A percentile compares a stretch with the other conserved stretches of the same genome.
These are phyloP conservation scores for Dicyrtomina minuta DNA, from an alignment of 2,888 invertebrate genomes.

Conservation along the genomic window DNA sequence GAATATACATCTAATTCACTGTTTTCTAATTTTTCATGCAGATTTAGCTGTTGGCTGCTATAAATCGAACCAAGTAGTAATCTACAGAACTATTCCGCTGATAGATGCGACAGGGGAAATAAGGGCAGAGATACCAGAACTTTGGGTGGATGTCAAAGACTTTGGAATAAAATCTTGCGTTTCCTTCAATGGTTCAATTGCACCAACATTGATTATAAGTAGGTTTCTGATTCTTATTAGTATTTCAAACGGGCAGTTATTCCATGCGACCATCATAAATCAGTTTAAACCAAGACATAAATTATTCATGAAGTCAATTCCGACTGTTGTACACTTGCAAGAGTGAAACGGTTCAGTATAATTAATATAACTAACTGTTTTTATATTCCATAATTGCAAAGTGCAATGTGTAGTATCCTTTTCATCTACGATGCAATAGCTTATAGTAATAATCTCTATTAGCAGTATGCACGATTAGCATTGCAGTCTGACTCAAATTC, in stretches of 20 bases:
- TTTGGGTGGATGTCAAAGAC: slow-evolving; percentile 7
- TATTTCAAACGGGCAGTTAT: neutral
- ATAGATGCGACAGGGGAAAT: neutral
- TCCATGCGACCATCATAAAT: neutral
- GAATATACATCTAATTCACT: neutral
- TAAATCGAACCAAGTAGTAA: slow-evolving; percentile 58
- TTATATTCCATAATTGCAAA: too few relatives aligned
- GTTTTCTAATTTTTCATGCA: too few relatives aligned
- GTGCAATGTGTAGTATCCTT: too few relatives aligned
- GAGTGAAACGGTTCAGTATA: too few relatives aligned
- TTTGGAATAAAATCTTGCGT: slow-evolving; percentile 9
- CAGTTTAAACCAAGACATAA: neutral
- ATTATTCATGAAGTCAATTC: too few relatives aligned
- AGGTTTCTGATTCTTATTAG: neutral
- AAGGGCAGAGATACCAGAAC: neutral
- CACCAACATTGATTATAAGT: neutral
- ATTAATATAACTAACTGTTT: too few relatives aligned
- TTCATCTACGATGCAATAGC: too few relatives aligned
- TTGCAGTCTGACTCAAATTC: too few relatives aligned
- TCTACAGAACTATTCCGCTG: slow-evolving; percentile 18
- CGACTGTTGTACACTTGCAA: too few relatives aligned
- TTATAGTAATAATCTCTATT: too few relatives aligned
- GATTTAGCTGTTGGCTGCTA: slow-evolving; percentile 66
- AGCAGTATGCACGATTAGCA: too few relatives aligned
- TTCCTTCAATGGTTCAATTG: neutral